Conservation (phyloP, 2,888 invertebrate species). For the Phalera bucephala region DNA sequence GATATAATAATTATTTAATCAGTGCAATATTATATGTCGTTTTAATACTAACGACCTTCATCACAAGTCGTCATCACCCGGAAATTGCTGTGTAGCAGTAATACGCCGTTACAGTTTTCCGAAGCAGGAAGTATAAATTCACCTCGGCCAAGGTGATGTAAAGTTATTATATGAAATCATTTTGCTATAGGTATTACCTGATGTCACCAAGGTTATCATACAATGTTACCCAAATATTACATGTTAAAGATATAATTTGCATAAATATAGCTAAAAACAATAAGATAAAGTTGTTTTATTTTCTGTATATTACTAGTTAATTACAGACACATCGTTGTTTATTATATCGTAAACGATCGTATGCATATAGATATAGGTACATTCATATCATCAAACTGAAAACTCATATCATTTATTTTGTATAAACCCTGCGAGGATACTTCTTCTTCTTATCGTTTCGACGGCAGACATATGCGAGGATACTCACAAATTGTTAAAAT, state of each 20-base stretch:
- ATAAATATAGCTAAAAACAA: neutral
- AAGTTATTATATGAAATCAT: constrained; percentile 61
- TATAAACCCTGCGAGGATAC: too few relatives aligned
- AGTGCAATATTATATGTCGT: constrained; percentile 49
- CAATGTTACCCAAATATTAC: constrained; percentile 4
- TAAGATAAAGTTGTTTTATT: neutral
- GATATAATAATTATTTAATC: constrained; percentile 25
- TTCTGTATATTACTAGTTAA: neutral
- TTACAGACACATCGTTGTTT: neutral
- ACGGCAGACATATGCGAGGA: too few relatives aligned
- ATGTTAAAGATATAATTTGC: neutral
- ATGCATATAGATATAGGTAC: too few relatives aligned
- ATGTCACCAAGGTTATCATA: constrained; percentile 7
- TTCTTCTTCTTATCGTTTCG: too few relatives aligned
- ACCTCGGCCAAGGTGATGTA: constrained; percentile 65
- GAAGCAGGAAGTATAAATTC: constrained; percentile 73
- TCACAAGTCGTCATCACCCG: constrained; percentile 68
- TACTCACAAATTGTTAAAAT: too few relatives aligned
- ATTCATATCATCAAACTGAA: too few relatives aligned
- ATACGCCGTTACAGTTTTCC: constrained; percentile 75
- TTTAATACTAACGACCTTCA: constrained; percentile 63
- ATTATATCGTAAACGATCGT: too few relatives aligned
- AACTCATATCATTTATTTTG: too few relatives aligned
- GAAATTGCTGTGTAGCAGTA: constrained; percentile 66
- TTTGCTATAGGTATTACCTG: constrained; percentile 21